phyloP scores from a whole-genome alignment of 2,113 vertebrate species.

The Salvelinus alpinus region DNA sequence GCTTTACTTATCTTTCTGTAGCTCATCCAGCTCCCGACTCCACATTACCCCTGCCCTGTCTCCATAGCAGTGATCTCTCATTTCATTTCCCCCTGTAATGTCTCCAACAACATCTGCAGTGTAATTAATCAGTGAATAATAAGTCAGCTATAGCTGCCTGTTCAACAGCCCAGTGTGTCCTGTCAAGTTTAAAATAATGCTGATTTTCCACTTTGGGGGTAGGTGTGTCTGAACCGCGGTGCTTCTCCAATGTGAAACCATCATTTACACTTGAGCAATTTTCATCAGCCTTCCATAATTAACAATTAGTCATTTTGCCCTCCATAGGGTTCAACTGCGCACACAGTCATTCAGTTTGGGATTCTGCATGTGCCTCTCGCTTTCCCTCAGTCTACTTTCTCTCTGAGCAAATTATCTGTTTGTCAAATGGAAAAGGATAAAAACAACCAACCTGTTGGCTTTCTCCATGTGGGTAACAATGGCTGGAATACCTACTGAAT shows the following conservation, averaged over 20 bases:
- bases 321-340: constrained; percentile 41
- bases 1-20: not conserved
- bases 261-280: constrained; percentile 64
- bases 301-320: constrained; percentile 58
- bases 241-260: constrained; percentile 57
- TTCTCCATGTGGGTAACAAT: not conserved
- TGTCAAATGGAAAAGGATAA: not conserved
- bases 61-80: not conserved
- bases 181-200: constrained; percentile 56
- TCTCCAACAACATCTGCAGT: constrained; percentile 34
- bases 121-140: constrained; percentile 54
- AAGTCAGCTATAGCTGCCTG: constrained; percentile 11
- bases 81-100: not conserved
- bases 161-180: constrained; percentile 35
- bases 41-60: too few species aligned
- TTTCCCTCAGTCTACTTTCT: constrained; percentile 17
- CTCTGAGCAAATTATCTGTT: not conserved
- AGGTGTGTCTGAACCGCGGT: constrained; percentile 44
- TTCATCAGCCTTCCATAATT: constrained; percentile 61
- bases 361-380: constrained; percentile 35
- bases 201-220: constrained; percentile 42
- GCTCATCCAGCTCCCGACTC: not conserved
- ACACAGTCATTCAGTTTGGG: constrained; percentile 26
- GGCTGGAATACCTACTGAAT: not conserved
- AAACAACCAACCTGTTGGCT: not conserved